Percentiles rank a stretch among this genome's conserved stretches.
These are phyloP conservation scores for Julus scanicus DNA, from an alignment of 2,888 invertebrate genomes.

Conservation along the genomic window DNA sequence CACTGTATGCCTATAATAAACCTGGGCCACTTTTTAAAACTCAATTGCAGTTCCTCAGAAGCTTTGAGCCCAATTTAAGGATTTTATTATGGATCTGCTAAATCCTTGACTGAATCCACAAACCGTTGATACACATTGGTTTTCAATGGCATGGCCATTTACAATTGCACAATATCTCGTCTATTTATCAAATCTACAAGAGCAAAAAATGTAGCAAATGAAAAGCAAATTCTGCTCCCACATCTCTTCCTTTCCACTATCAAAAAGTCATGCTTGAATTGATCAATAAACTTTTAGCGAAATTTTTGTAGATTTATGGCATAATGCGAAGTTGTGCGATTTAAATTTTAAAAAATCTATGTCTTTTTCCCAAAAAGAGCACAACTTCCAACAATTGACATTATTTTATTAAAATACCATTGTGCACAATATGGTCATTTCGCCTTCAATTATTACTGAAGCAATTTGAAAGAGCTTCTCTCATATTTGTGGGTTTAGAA, in stretches of 20 bases:
- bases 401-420: no score
- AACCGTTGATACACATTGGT: not conserved
- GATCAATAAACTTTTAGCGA: conserved; percentile 4
- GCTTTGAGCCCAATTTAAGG: not conserved
- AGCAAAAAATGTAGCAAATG: not conserved
- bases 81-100: not conserved
- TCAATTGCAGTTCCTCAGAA: no score
- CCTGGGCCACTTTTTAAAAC: no score
- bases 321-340: not conserved
- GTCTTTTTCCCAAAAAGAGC: no score
- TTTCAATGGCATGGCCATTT: not conserved
- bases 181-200: not conserved
- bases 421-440: no score
- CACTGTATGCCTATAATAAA: no score
- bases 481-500: no score
- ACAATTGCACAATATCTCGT: not conserved
- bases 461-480: no score
- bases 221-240: conserved; percentile 8
- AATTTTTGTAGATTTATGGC: not conserved
- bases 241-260: not conserved
- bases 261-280: conserved; percentile 10
- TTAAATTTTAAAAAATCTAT: not conserved
- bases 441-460: no score
- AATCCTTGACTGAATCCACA: not conserved
- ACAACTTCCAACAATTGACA: no score